Conservation (phyloP, 2,888 invertebrate genomes). For the Antheraea yamamai region DNA sequence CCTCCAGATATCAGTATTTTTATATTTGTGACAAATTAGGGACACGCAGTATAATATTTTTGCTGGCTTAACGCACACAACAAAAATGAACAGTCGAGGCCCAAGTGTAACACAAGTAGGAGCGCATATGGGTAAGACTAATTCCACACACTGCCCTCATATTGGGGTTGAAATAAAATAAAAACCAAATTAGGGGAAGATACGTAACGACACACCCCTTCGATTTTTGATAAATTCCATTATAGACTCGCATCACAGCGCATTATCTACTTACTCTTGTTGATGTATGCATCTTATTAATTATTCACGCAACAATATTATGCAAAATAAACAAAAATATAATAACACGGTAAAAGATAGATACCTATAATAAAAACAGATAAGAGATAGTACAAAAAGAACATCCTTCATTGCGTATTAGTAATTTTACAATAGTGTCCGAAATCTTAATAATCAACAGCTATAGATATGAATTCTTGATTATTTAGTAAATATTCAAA, state of each 20-base stretch:
- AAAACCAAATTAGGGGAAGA: conserved; percentile 80
- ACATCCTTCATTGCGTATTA: neutral
- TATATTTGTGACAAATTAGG: neutral
- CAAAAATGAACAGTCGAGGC: conserved; percentile 68
- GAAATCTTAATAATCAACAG: neutral
- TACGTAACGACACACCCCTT: conserved; percentile 79
- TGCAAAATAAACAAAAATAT: neutral
- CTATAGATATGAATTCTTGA: neutral
- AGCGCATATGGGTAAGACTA: conserved; percentile 81
- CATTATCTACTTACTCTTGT: conserved; percentile 60
- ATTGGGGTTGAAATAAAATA: conserved; percentile 75
- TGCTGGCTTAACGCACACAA: conserved; percentile 41
- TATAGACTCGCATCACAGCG: conserved; percentile 66
- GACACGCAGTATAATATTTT: neutral
- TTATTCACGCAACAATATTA: conserved; percentile 36
- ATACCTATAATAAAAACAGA: conserved; percentile 17
- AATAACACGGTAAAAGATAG: neutral
- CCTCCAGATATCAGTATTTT: too few relatives aligned
- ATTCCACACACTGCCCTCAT: conserved; percentile 69
- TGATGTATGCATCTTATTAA: conserved; percentile 49
- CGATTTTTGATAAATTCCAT: conserved; percentile 81
- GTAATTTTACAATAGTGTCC: neutral
- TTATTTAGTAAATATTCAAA: too few relatives aligned
- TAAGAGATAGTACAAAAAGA: neutral
- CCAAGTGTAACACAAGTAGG: conserved; percentile 76